phyloP scores from a whole-genome alignment of 2,797 vertebrate species.

The Epinephelus malabaricus region DNA sequence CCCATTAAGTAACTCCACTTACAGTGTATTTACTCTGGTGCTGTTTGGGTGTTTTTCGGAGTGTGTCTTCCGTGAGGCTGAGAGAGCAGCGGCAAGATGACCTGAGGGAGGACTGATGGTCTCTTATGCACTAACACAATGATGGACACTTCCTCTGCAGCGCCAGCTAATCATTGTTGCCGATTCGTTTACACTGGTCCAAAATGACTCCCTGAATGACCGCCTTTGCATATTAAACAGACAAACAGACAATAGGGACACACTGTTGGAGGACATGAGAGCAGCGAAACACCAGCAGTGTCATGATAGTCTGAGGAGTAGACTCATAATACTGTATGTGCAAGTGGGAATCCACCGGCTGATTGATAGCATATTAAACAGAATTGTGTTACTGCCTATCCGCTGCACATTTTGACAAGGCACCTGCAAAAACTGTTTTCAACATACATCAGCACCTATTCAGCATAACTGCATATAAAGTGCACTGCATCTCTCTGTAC shows the following conservation, averaged over 20 bases:
- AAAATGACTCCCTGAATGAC: constrained; percentile 84
- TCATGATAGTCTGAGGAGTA: constrained; percentile 62
- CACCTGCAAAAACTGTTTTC: constrained; percentile 74
- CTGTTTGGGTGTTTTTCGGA: constrained; percentile 72
- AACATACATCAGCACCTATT: constrained; percentile 81
- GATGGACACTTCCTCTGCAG: constrained; percentile 81
- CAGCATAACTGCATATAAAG: constrained; percentile 81
- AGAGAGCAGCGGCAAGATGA: constrained; percentile 58
- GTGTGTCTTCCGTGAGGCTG: constrained; percentile 47
- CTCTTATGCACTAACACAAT: constrained; percentile 73
- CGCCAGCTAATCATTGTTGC: constrained; percentile 83
- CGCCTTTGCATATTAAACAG: constrained; percentile 85
- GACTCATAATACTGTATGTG: constrained; percentile 68
- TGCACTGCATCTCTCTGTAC: constrained; percentile 67
- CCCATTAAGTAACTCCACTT: constrained; percentile 82
- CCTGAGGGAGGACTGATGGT: constrained; percentile 67
- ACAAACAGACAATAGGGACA: constrained; percentile 79
- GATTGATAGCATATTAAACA: constrained; percentile 82
- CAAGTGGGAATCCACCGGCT: constrained; percentile 70
- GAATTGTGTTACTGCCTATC: constrained; percentile 68
- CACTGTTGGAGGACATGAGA: constrained; percentile 74
- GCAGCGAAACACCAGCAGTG: constrained; percentile 65
- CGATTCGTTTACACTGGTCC: constrained; percentile 84
- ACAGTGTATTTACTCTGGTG: constrained; percentile 76
- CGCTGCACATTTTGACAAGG: constrained; percentile 76